phyloP scores from a whole-genome alignment of 2,797 vertebrate genomes.

The Chelon labrosus region DNA sequence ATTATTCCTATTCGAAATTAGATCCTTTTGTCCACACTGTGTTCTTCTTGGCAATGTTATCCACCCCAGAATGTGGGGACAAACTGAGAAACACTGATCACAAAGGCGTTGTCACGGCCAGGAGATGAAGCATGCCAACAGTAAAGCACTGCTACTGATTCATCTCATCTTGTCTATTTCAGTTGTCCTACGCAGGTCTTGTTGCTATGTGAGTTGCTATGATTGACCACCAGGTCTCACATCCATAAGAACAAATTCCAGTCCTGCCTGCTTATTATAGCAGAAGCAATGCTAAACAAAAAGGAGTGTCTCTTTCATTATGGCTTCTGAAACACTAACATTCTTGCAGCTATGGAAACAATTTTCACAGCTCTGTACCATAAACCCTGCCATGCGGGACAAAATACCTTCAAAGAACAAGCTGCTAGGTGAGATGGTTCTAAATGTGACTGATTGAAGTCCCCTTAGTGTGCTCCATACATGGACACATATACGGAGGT shows the following conservation, averaged over 20 bases:
- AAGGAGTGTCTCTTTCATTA: conserved; percentile 26
- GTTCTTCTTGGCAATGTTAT: conserved; percentile 53
- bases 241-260: conserved; percentile 39
- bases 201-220: conserved; percentile 78
- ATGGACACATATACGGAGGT: conserved; percentile 49
- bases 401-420: conserved; percentile 45
- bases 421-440: conserved; percentile 43
- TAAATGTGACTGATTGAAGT: conserved; percentile 58
- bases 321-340: conserved; percentile 42
- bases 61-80: conserved; percentile 43
- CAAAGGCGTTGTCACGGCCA: conserved; percentile 50
- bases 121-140: conserved; percentile 46
- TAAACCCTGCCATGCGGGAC: conserved; percentile 39
- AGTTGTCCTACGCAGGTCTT: conserved; percentile 64
- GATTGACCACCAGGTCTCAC: conserved; percentile 69
- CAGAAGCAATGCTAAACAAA: conserved; percentile 10
- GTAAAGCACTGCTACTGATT: conserved; percentile 64
- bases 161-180: conserved; percentile 62
- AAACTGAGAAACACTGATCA: conserved; percentile 56
- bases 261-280: conserved; percentile 44
- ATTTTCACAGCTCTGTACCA: conserved; percentile 40
- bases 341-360: conserved; percentile 46
- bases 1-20: conserved; percentile 55
- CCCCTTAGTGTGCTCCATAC: conserved; percentile 33
- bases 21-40: conserved; percentile 37